These are phyloP conservation scores for Drosophila quasianomalipes DNA, from an alignment of 2,888 invertebrate species.

Conservation along the genomic window DNA sequence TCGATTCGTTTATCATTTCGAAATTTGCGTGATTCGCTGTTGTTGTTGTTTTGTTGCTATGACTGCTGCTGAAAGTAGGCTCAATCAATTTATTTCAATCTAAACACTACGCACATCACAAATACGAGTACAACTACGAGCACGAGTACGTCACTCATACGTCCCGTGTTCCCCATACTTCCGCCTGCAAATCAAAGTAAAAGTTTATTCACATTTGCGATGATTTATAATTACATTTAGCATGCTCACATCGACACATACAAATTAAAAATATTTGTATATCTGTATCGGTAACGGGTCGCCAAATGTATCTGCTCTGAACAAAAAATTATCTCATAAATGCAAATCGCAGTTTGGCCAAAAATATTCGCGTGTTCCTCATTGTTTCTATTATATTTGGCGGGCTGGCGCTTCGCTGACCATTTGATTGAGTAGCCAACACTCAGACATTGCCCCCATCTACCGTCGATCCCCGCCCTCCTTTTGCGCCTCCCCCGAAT, in stretches of 20 bases:
- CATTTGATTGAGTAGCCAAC: constrained; percentile 60
- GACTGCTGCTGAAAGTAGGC: constrained; percentile 25
- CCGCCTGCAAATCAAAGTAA: constrained; percentile 55
- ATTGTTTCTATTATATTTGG: constrained; percentile 12
- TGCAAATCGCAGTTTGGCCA: constrained; percentile 39
- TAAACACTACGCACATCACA: constrained; percentile 52
- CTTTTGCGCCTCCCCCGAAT: neutral
- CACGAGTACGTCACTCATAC: constrained; percentile 59
- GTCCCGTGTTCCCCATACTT: constrained; percentile 46
- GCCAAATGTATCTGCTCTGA: constrained; percentile 13
- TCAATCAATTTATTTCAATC: constrained; percentile 67
- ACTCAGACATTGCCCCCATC: constrained; percentile 27
- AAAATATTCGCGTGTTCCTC: constrained; percentile 25
- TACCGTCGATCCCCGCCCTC: neutral
- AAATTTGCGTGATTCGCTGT: constrained; percentile 21
- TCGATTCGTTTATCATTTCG: constrained; percentile 22
- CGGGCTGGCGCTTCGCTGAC: constrained; percentile 55
- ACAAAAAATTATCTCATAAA: constrained; percentile 23
- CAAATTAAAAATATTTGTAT: neutral
- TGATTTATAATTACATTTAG: constrained; percentile 62
- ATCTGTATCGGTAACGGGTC: constrained; percentile 33
- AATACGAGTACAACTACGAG: constrained; percentile 12
- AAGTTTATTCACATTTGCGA: constrained; percentile 77
- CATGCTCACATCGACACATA: constrained; percentile 25
- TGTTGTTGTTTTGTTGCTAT: neutral